A percentile compares a stretch with the other conserved stretches of the same genome.
phyloP scores from a whole-genome alignment of 2,113 vertebrate species.

The Choloepus hoffmanni region DNA sequence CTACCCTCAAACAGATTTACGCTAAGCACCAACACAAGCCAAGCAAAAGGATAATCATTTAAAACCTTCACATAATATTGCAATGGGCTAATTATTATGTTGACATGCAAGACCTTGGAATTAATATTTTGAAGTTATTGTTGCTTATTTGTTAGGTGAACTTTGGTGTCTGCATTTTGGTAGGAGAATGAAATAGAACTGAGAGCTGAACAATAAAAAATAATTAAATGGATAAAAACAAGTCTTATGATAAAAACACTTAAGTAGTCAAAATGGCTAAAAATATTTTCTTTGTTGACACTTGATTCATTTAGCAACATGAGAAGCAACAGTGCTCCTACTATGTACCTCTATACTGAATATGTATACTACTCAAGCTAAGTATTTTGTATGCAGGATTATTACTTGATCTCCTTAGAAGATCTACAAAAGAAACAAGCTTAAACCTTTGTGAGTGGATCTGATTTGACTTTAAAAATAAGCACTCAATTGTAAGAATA shows the following conservation, averaged over 20 bases:
- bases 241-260: not conserved
- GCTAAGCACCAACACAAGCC: not conserved
- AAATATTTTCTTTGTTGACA: not conserved
- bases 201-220: constrained; percentile 21
- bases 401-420: constrained; percentile 31
- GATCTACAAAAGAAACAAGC: constrained; percentile 1
- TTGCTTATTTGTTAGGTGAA: not conserved
- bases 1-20: not conserved
- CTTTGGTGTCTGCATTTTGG: not conserved
- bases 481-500: constrained; percentile 33
- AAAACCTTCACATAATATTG: not conserved
- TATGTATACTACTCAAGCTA: not conserved
- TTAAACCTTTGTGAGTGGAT: constrained; percentile 35
- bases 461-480: constrained; percentile 30
- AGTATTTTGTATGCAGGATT: not conserved
- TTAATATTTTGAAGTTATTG: constrained; percentile 33
- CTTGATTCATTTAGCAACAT: not conserved
- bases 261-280: not conserved
- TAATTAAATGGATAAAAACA: constrained; percentile 20
- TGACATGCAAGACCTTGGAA: not conserved
- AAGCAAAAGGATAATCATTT: constrained; percentile 3
- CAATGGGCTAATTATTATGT: not conserved
- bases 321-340: not conserved
- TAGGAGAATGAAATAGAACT: not conserved
- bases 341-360: not conserved